Evolutionary conservation across 1,140 invertebrate genomes (phyloP).

Genomic region (Galleria mellonella): DNA sequence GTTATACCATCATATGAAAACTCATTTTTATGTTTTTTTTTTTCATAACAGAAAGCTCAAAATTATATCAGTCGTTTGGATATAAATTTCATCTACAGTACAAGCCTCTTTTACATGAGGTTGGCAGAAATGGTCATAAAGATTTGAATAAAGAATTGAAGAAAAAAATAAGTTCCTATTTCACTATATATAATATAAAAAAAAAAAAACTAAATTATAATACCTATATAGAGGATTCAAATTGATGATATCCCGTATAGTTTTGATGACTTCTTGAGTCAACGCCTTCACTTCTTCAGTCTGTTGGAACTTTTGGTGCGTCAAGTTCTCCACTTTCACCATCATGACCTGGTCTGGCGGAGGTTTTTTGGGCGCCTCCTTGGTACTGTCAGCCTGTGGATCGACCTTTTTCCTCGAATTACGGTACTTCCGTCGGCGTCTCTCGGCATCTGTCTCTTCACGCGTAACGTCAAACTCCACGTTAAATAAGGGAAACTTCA

Average conservation of each 20-base stretch:
- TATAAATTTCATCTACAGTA: too few relatives aligned
- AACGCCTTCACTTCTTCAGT: constrained; percentile 98
- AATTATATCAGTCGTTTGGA: too few relatives aligned
- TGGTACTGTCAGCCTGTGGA: constrained; percentile 14
- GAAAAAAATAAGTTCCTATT: too few relatives aligned
- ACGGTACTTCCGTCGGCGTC: constrained; percentile 71
- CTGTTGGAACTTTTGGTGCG: constrained; percentile 91
- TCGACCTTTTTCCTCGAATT: constrained; percentile 44
- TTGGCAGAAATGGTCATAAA: too few relatives aligned
- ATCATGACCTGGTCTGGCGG: constrained; percentile 81
- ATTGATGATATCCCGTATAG: constrained; percentile 96
- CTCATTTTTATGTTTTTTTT: too few relatives aligned
- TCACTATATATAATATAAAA: too few relatives aligned
- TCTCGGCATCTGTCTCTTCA: constrained; percentile 74
- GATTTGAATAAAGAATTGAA: too few relatives aligned
- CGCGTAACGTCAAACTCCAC: constrained; percentile 78
- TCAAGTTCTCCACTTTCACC: constrained; percentile 96
- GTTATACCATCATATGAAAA: too few relatives aligned
- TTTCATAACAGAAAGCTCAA: too few relatives aligned
- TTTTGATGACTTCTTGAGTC: constrained; percentile 98
- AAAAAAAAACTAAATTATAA: constrained; percentile 7
- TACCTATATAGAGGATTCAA: constrained; percentile 93
- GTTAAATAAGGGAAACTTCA: constrained; percentile 79
- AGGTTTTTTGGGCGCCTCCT: constrained; percentile 29
- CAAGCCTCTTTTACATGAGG: too few relatives aligned